Percentiles rank a stretch among this genome's conserved stretches.
Conservation (phyloP, 2,888 invertebrate species). For the Nineta flava region DNA sequence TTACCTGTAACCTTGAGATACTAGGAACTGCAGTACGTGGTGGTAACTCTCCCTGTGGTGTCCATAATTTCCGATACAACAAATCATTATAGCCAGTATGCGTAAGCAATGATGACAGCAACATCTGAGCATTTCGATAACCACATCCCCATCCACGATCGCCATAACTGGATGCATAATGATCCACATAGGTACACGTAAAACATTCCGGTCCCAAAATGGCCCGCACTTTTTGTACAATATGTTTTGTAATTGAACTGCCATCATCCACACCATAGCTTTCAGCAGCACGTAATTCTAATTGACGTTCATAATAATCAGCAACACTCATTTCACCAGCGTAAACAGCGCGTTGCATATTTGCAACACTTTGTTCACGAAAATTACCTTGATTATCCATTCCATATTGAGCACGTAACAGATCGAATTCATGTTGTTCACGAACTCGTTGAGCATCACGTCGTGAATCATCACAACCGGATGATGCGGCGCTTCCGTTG, state of each 20-base stretch:
- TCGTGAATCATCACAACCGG: constrained; percentile 21
- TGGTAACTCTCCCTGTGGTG: constrained; percentile 23
- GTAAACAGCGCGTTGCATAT: constrained; percentile 69
- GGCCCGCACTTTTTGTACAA: constrained; percentile 31
- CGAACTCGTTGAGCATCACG: constrained; percentile 53
- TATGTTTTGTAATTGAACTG: constrained; percentile 64
- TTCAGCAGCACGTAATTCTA: constrained; percentile 58
- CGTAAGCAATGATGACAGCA: constrained; percentile 62
- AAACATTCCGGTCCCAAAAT: constrained; percentile 31
- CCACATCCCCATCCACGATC: constrained; percentile 91
- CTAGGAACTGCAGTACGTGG: constrained; percentile 61
- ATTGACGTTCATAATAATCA: constrained; percentile 69
- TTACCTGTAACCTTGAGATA: constrained; percentile 63
- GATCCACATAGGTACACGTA: constrained; percentile 67
- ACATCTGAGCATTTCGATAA: constrained; percentile 82
- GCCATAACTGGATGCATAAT: constrained; percentile 76
- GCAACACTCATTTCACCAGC: constrained; percentile 73
- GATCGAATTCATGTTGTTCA: constrained; percentile 67
- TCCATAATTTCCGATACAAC: constrained; percentile 28
- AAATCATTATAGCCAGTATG: constrained; percentile 53
- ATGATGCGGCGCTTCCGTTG: constrained; percentile 26
- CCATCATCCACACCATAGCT: constrained; percentile 69
- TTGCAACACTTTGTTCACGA: constrained; percentile 58
- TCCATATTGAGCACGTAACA: constrained; percentile 68
- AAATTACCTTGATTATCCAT: constrained; percentile 80